Conservation (phyloP, 30 jellyfish, hydroid and myxozoan species). For the Chrysaora quinquecirrha region DNA sequence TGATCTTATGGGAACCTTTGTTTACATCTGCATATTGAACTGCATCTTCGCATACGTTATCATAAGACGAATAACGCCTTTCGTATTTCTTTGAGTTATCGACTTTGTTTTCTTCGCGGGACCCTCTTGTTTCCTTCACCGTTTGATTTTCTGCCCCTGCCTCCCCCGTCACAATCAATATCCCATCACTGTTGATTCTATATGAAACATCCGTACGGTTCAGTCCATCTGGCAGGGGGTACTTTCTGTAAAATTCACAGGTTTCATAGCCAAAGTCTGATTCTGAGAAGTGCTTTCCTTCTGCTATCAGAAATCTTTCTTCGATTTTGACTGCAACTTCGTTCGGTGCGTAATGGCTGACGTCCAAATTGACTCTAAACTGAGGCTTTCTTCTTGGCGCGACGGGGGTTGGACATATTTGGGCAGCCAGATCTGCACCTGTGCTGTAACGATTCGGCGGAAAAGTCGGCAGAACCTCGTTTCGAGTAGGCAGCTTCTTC, state of each 20-base stretch:
- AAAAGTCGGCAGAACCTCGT: too few relatives aligned
- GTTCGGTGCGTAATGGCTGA: conserved; percentile 82
- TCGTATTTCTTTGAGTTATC: conserved; percentile 27
- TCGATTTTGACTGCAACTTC: conserved; percentile 73
- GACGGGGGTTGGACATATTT: conserved; percentile 44
- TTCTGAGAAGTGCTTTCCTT: conserved; percentile 87
- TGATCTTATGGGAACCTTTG: conserved; percentile 18
- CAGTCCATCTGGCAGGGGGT: conserved; percentile 90
- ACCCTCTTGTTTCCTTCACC: conserved; percentile 15
- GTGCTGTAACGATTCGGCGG: too few relatives aligned
- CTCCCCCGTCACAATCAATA: conserved; percentile 72
- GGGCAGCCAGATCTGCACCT: conserved; percentile 46
- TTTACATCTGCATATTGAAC: not conserved
- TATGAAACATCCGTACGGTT: conserved; percentile 61
- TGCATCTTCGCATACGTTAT: conserved; percentile 17
- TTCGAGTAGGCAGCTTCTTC: too few relatives aligned
- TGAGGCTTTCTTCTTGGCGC: conserved; percentile 52
- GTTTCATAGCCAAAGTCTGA: conserved; percentile 88
- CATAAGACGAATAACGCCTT: conserved; percentile 42
- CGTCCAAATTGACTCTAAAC: conserved; percentile 81
- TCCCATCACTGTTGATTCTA: conserved; percentile 72
- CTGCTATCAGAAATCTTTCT: conserved; percentile 67
- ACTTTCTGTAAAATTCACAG: conserved; percentile 82
- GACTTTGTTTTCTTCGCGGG: conserved; percentile 17
- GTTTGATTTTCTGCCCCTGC: conserved; percentile 15